Conservation (phyloP, 2,888 invertebrate genomes). For the Meteorus colon region DNA sequence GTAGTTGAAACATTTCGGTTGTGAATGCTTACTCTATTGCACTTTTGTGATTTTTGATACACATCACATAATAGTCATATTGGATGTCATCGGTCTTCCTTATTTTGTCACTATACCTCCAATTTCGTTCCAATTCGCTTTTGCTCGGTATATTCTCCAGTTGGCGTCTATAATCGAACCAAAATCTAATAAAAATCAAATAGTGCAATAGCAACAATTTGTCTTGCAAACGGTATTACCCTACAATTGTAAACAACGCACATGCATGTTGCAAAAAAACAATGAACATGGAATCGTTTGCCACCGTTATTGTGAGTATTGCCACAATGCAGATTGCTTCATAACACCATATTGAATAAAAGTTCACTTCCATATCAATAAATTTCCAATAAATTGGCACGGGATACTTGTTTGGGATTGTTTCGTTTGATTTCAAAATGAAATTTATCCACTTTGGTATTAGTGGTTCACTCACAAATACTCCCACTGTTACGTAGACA, state of each 20-base stretch:
- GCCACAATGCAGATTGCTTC: neutral
- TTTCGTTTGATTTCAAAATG: slow-evolving; percentile 7
- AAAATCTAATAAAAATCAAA: neutral
- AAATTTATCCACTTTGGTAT: slow-evolving; percentile 7
- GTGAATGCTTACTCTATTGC: slow-evolving; percentile 12
- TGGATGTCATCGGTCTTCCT: neutral
- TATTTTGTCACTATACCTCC: neutral
- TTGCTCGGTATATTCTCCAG: neutral
- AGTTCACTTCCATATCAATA: slow-evolving; percentile 15
- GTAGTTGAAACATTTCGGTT: neutral
- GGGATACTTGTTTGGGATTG: slow-evolving; percentile 5
- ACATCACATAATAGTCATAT: slow-evolving; percentile 4
- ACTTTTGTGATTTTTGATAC: slow-evolving; percentile 19
- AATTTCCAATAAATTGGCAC: slow-evolving; percentile 9
- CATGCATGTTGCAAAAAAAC: slow-evolving; percentile 34
- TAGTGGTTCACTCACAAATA: slow-evolving; percentile 31
- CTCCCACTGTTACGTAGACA: neutral
- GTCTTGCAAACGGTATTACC: neutral
- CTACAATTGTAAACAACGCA: slow-evolving; percentile 24
- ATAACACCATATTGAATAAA: neutral
- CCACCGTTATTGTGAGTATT: slow-evolving; percentile 20
- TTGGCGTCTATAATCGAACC: neutral
- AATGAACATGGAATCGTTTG: slow-evolving; percentile 31
- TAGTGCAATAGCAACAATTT: neutral
- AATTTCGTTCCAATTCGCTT: neutral